Evolutionary conservation across 2,797 vertebrate species (phyloP), one percentile per base, ranked within the genome.

Genomic region (Astyanax mexicanus): DNA sequence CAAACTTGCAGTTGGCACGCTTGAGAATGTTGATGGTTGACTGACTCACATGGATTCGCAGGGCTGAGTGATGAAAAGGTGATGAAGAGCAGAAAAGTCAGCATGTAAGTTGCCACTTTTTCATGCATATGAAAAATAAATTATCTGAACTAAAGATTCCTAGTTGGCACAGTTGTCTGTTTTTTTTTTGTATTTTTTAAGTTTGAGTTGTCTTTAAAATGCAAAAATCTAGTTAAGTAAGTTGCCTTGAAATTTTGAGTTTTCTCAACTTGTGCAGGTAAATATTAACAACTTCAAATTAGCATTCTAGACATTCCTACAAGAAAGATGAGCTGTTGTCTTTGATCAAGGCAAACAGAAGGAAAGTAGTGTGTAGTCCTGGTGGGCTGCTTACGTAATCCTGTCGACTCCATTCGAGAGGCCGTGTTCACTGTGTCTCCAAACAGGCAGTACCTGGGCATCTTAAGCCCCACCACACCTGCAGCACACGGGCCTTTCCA

Each of bases 391-490:
- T 97, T 94, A 99, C 98, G 98, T 81, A 97, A 93, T 87, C 98
- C 96, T 0, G 97, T 95, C 23, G 98, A 99, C 91, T 99, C 97
- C 96, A 99, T 98, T 40, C 97, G 90, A 0, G 98, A 98, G 42
- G 97, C 95, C 0, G 96, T 98, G 90, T 99, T 99, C 84, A 99
- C 96, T 0, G 96, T 98, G 80, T 99, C 96, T 68, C 97, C 98
- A 86, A 99, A 99, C 42, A 99, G 91, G 85, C 98, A 99, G 71
- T 99, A 99, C 77, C 98, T 95, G 79, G 98, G 98, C 98, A 99
- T 99, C 90, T 99, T 99, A 81, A 97, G 93, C 35, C 98, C 98
- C 74, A 99, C 97, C 0, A 99, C 96, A 51, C 97, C 98, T 1
- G 98, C 97, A 0, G 98, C 97, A 88, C 98, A 99, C 6, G 95